Conservation (phyloP, 2,113 vertebrate species). For the Syngnathoides biaculeatus region DNA sequence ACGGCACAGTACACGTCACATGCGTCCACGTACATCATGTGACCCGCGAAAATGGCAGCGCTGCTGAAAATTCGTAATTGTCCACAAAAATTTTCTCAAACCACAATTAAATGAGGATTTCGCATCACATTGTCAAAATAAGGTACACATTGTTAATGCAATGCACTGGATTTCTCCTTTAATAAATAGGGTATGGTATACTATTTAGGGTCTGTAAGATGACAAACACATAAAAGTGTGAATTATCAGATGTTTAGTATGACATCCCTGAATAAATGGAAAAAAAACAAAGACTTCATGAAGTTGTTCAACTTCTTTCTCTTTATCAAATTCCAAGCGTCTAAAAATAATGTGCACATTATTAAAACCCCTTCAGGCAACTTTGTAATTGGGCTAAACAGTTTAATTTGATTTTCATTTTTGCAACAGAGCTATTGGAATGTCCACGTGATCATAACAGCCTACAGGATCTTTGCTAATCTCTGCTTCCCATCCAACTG, state of each 20-base stretch:
- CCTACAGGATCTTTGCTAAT: constrained; percentile 39
- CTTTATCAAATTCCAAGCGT: not conserved
- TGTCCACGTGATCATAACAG: constrained; percentile 2
- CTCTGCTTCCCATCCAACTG: constrained; percentile 49
- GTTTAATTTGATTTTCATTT: not conserved
- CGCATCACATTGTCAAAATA: too few relatives aligned
- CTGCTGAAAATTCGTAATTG: too few relatives aligned
- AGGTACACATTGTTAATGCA: too few relatives aligned
- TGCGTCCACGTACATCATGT: too few relatives aligned
- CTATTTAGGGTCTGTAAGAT: not conserved
- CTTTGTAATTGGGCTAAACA: constrained; percentile 1
- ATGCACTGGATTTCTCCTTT: not conserved
- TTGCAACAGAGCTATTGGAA: not conserved
- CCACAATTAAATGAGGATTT: too few relatives aligned
- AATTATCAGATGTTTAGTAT: not conserved
- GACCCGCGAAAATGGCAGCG: too few relatives aligned
- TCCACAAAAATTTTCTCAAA: too few relatives aligned
- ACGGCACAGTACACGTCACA: too few relatives aligned
- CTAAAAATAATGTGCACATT: constrained; percentile 3
- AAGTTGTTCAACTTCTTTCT: not conserved
- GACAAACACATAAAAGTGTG: not conserved
- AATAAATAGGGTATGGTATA: not conserved
- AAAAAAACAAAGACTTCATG: not conserved
- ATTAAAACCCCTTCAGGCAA: constrained; percentile 6
- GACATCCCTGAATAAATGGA: not conserved